Percentiles rank a stretch among this genome's conserved stretches.
Conservation (phyloP, 2,113 vertebrate species). For the Azemiops feae region DNA sequence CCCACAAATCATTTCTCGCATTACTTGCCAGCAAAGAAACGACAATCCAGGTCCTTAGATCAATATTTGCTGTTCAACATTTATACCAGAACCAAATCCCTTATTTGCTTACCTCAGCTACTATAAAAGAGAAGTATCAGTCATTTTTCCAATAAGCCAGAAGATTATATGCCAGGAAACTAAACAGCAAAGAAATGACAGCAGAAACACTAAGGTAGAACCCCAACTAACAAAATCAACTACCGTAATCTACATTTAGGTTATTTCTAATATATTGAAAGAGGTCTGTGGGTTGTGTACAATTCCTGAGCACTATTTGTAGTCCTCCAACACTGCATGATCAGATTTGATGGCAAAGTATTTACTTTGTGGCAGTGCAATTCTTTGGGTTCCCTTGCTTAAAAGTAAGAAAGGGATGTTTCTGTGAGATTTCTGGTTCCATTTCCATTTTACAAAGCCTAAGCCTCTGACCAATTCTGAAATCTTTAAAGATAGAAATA, state of each 20-base stretch:
- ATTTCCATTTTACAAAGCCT: not conserved
- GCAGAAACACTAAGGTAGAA: not conserved
- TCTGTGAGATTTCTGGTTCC: not conserved
- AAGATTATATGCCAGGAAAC: not conserved
- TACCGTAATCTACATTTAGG: not conserved
- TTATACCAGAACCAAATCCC: not conserved
- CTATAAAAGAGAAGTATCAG: not conserved
- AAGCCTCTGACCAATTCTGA: not conserved
- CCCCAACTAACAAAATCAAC: not conserved
- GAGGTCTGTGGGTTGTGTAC: not conserved
- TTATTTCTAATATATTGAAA: not conserved
- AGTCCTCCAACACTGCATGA: not conserved
- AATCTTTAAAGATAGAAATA: not conserved
- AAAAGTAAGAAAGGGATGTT: not conserved
- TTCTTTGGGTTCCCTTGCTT: not conserved
- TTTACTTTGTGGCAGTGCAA: not conserved
- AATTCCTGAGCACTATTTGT: not conserved
- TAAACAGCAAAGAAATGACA: not conserved
- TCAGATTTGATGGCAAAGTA: not conserved
- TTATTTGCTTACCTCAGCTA: not conserved
- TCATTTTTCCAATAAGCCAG: not conserved
- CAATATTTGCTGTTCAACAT: not conserved
- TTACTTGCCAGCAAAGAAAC: not conserved
- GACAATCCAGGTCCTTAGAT: not conserved
- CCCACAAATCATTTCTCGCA: not conserved